These are phyloP conservation scores for Tonatia bakeri DNA, from an alignment of 2,113 vertebrate species.

Conservation along the genomic window DNA sequence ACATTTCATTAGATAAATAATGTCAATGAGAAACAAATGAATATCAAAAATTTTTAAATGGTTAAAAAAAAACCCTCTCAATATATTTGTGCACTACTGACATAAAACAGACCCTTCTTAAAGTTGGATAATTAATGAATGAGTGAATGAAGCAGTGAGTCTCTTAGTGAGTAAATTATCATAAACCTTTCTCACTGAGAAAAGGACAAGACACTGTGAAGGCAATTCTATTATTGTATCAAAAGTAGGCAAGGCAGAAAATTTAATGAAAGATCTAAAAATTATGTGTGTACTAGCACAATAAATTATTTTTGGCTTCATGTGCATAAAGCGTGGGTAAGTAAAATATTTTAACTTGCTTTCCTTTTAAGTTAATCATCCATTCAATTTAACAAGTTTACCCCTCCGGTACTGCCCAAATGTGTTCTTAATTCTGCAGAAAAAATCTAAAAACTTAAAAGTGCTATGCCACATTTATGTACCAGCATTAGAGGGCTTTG, in stretches of 20 bases:
- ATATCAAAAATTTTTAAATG: background rate
- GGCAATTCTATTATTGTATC: background rate
- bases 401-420: background rate
- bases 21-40: background rate
- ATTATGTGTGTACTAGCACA: background rate
- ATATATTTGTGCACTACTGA: background rate
- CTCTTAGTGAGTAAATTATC: background rate
- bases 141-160: background rate
- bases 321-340: background rate
- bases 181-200: background rate
- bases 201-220: background rate
- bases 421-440: background rate
- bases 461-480: background rate
- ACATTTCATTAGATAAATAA: background rate
- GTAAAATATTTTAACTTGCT: slow-evolving; percentile 9
- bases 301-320: background rate
- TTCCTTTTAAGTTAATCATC: background rate
- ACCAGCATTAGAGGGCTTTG: background rate
- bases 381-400: background rate
- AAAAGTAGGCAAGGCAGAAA: background rate
- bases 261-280: background rate
- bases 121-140: background rate
- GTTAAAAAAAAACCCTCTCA: background rate
- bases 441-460: background rate
- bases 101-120: background rate